A percentile compares a stretch with the other conserved stretches of the same genome.
Conservation (phyloP, 2,113 vertebrate genomes). For the Zapornia atra region DNA sequence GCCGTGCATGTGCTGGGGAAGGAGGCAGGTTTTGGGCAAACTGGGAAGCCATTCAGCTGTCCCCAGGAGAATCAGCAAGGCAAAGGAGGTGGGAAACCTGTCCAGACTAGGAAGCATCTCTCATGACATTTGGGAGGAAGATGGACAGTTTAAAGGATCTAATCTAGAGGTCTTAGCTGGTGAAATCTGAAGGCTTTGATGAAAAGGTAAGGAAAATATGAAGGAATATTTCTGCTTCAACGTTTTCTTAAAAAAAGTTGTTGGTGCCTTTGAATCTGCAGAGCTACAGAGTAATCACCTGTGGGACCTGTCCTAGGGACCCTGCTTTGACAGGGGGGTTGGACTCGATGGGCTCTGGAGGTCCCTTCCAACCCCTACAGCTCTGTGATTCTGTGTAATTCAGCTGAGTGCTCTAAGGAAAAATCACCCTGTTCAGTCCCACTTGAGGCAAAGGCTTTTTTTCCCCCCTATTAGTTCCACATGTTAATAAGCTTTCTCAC, state of each 20-base stretch:
- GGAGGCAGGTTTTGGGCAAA: background rate
- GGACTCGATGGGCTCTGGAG: too few relatives aligned
- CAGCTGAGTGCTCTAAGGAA: background rate
- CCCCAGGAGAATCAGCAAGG: background rate
- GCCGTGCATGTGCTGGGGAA: rapidly evolving
- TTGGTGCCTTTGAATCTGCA: background rate
- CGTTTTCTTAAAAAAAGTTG: background rate
- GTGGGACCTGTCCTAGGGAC: too few relatives aligned
- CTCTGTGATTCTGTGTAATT: too few relatives aligned
- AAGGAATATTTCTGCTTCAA: background rate
- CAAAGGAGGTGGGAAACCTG: background rate
- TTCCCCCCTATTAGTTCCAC: background rate
- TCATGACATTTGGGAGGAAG: background rate
- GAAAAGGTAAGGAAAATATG: background rate
- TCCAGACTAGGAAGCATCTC: rapidly evolving
- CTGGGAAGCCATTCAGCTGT: background rate
- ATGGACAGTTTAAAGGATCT: background rate
- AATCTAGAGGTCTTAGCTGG: background rate
- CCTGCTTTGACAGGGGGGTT: too few relatives aligned
- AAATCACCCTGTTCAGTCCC: background rate
- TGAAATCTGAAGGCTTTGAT: background rate
- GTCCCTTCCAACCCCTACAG: too few relatives aligned
- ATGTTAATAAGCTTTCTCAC: slow-evolving; percentile 43
- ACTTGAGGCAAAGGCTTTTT: background rate
- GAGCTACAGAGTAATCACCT: background rate